phyloP scores from a whole-genome alignment of 1,140 invertebrate species.

The silkworm (Bombyx mori) region ASM3026992v2 NC_085108.1:2426501-2427000 shows the following conservation, averaged over 20 bases:
- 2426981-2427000: too few species aligned
- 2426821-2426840: slow-evolving; percentile 87
- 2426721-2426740: slow-evolving; percentile 81
- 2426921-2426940: too few species aligned
- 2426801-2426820: slow-evolving; percentile 91
- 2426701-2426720: slow-evolving; percentile 84
- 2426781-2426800: slow-evolving; percentile 96
- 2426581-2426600: background rate
- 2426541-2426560: too few species aligned
- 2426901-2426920: too few species aligned
- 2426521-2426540: too few species aligned
- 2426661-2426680: background rate
- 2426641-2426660: background rate
- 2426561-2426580: too few species aligned
- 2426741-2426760: slow-evolving; percentile 77
- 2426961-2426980: too few species aligned
- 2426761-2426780: slow-evolving; percentile 85
- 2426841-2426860: slow-evolving; percentile 80
- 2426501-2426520: too few species aligned
- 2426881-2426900: too few species aligned
- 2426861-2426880: slow-evolving; percentile 13
- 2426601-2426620: background rate
- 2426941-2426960: too few species aligned
- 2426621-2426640: background rate
- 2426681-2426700: background rate